Evolutionary conservation across 2,888 invertebrate genomes (phyloP).

Genomic region (Acronicta leporina): DNA sequence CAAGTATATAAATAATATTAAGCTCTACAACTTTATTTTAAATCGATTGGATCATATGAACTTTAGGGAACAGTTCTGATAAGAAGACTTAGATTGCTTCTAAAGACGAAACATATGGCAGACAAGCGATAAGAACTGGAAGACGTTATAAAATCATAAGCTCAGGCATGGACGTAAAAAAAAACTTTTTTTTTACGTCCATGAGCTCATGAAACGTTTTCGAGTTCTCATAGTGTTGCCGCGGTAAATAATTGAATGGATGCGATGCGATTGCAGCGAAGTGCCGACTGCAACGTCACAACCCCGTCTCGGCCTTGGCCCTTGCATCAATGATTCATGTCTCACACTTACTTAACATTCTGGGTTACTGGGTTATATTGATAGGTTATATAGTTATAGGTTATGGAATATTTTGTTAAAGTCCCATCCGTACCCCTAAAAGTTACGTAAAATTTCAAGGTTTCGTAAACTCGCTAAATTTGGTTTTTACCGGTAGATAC

Average conservation of each 20-base stretch:
- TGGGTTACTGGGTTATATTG: slow-evolving; percentile 16
- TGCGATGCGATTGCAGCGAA: slow-evolving; percentile 30
- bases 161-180: too few relatives aligned
- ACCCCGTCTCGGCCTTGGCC: slow-evolving; percentile 23
- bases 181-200: too few relatives aligned
- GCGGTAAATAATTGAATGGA: slow-evolving; percentile 30
- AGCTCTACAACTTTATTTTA: too few relatives aligned
- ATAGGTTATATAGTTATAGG: slow-evolving; percentile 6
- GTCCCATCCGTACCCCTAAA: too few relatives aligned
- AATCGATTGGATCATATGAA: too few relatives aligned
- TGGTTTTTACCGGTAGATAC: too few relatives aligned
- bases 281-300: slow-evolving; percentile 10
- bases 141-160: not conserved
- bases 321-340: slow-evolving; percentile 15
- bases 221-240: slow-evolving; percentile 29
- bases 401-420: not conserved
- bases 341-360: slow-evolving; percentile 11
- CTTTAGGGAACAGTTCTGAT: not conserved
- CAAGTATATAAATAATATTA: too few relatives aligned
- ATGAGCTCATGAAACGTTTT: not conserved
- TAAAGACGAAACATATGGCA: not conserved
- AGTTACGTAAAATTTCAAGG: too few relatives aligned
- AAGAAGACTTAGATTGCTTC: not conserved
- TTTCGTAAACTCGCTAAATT: too few relatives aligned
- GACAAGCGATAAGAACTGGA: not conserved